These are phyloP conservation scores for Anhinga anhinga DNA, from an alignment of 2,113 vertebrate species.

Conservation along the genomic window DNA sequence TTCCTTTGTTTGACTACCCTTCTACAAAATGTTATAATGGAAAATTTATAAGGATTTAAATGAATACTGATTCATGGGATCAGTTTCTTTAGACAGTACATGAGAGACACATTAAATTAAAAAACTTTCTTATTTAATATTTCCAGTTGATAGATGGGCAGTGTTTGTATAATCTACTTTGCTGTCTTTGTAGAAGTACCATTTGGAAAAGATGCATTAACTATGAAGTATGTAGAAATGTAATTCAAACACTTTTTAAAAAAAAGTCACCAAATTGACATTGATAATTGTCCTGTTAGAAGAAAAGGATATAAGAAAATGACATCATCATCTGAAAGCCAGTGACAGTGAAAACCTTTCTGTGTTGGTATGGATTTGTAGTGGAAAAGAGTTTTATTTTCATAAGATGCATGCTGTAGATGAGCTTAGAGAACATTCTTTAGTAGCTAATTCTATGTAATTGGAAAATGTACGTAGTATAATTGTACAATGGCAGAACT, in stretches of 20 bases:
- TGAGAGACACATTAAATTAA: background rate
- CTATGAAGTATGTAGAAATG: background rate
- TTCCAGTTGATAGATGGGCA: background rate
- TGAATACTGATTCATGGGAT: background rate
- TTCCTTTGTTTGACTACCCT: background rate
- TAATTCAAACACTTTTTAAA: background rate
- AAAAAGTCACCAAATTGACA: background rate
- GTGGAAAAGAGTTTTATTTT: background rate
- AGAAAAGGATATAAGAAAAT: background rate
- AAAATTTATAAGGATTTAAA: background rate
- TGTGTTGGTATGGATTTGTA: background rate
- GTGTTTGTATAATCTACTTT: background rate
- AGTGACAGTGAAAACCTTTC: background rate
- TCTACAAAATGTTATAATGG: background rate
- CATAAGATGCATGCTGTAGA: background rate
- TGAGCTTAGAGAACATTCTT: background rate
- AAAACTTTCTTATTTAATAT: background rate
- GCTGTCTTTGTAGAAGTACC: background rate
- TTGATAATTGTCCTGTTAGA: background rate
- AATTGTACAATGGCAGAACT: background rate
- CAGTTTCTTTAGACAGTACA: background rate
- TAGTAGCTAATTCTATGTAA: background rate
- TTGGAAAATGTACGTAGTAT: background rate
- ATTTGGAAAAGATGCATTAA: background rate
- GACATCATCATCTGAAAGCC: background rate